Evolutionary conservation across 2,113 vertebrate species (phyloP).

Genomic region (Cygnus atratus): DNA sequence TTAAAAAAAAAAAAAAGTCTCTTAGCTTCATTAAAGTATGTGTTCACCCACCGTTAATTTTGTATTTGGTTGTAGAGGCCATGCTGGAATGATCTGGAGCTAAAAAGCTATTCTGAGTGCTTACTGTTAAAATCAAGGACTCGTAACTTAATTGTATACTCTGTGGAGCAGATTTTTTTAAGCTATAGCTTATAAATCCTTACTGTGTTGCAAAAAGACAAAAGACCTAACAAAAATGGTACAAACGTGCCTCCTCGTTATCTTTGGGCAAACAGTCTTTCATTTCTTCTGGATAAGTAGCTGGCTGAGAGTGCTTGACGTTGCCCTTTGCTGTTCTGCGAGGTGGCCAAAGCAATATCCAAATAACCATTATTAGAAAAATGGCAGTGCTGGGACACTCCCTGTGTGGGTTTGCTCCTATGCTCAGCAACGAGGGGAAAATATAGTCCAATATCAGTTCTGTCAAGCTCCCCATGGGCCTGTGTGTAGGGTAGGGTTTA

Average conservation of each 20-base stretch:
- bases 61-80: background rate
- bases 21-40: background rate
- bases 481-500: background rate
- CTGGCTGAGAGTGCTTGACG: background rate
- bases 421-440: background rate
- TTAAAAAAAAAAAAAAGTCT: background rate
- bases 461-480: accelerated
- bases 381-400: background rate
- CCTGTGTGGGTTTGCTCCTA: background rate
- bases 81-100: background rate
- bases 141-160: accelerated
- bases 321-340: background rate
- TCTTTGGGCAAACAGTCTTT: background rate
- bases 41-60: background rate
- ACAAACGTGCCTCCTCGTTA: background rate
- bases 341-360: background rate
- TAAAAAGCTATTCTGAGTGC: background rate
- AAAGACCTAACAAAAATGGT: background rate
- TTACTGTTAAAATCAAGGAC: background rate
- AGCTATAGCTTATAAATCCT: background rate
- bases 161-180: background rate
- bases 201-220: background rate
- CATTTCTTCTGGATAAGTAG: background rate
- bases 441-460: background rate
- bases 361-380: background rate